A percentile compares a stretch with the other conserved stretches of the same genome.
These are phyloP conservation scores for Oedothorax gibbosus DNA, from an alignment of 1,140 invertebrate species.

Conservation along the genomic window DNA sequence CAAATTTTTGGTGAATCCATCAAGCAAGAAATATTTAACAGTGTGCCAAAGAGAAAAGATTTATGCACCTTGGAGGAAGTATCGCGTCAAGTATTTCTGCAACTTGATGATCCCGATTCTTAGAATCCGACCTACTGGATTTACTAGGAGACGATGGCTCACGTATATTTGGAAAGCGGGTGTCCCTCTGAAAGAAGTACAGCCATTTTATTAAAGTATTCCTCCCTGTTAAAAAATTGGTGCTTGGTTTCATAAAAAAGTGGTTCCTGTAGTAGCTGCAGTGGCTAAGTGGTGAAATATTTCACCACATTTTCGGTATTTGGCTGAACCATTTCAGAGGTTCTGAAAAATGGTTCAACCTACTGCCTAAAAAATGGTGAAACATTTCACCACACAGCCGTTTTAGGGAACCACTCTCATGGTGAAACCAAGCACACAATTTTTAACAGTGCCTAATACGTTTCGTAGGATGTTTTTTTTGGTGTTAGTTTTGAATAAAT, in stretches of 20 bases:
- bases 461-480: no score
- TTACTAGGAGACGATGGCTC: conserved; percentile 16
- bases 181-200: conserved; percentile 73
- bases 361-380: no score
- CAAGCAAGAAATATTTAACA: no score
- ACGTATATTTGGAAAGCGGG: conserved; percentile 37
- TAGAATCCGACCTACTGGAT: conserved; percentile 74
- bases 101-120: conserved; percentile 66
- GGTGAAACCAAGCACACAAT: no score
- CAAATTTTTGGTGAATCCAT: no score
- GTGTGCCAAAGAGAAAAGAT: no score
- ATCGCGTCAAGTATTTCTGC: conserved; percentile 94
- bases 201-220: conserved; percentile 59
- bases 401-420: no score
- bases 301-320: no score
- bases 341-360: not conserved
- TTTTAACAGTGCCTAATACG: no score
- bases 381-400: no score
- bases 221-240: conserved; percentile 16
- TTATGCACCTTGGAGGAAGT: conserved; percentile 81
- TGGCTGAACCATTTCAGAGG: not conserved
- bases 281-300: not conserved
- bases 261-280: not conserved
- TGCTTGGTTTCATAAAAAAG: not conserved
- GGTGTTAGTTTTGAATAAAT: no score